Evolutionary conservation across 1,140 invertebrate species (phyloP).

Genomic region (Sitobion miscanthi): DNA sequence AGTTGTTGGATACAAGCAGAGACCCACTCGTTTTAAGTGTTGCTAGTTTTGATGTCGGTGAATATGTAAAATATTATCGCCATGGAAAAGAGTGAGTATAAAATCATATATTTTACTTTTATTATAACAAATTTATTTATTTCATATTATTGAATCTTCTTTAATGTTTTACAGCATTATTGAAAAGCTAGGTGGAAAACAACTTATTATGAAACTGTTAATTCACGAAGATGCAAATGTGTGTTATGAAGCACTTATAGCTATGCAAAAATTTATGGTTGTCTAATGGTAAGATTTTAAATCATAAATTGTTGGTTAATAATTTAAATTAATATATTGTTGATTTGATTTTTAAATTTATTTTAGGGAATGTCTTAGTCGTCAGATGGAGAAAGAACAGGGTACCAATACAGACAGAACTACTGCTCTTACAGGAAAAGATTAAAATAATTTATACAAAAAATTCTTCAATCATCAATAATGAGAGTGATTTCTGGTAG

Average conservation of each 20-base stretch:
- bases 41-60: slow-evolving; percentile 97
- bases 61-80: slow-evolving; percentile 99
- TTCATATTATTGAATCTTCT: background rate
- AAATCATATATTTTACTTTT: background rate
- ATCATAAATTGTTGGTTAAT: background rate
- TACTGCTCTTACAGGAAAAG: no score
- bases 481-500: no score
- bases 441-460: no score
- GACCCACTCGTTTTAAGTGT: slow-evolving; percentile 96
- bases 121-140: background rate
- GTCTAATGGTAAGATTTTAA: slow-evolving; percentile 87
- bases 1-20: slow-evolving; percentile 86
- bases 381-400: no score
- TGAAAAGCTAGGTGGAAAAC: slow-evolving; percentile 97
- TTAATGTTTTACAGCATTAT: slow-evolving; percentile 75
- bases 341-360: no score
- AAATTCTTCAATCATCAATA: no score
- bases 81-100: slow-evolving; percentile 93
- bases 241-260: slow-evolving; percentile 95
- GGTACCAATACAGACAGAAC: no score
- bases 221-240: slow-evolving; percentile 98
- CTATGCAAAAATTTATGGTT: slow-evolving; percentile 99
- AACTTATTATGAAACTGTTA: slow-evolving; percentile 95
- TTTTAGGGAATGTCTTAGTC: no score
- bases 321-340: no score